Percentiles rank a stretch among this genome's conserved stretches.
Evolutionary conservation across 64 coral and sea anemone species (phyloP).

Genomic region (Montipora cactus): DNA sequence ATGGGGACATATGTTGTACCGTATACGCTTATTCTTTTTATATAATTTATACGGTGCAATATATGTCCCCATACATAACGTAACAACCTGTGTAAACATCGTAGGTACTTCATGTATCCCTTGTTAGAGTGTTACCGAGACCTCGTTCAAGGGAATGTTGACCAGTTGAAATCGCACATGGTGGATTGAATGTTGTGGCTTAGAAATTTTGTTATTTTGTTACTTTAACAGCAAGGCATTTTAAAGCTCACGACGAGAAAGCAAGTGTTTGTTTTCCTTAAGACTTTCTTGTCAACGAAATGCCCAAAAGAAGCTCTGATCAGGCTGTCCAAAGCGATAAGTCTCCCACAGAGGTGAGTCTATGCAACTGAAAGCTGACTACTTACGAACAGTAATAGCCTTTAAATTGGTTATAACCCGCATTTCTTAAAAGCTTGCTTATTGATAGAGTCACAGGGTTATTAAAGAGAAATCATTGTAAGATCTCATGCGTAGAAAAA

Average conservation of each 20-base stretch:
- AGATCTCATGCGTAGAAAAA: no score
- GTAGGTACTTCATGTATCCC: no score
- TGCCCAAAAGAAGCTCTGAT: not conserved
- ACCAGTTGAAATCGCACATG: constrained; percentile 70
- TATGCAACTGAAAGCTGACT: no score
- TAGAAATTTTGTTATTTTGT: not conserved
- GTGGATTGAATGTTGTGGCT: constrained; percentile 26
- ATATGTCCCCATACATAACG: no score
- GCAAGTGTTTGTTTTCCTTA: not conserved
- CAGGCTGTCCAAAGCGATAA: constrained; percentile 30
- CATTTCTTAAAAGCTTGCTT: no score
- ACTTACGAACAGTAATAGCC: no score
- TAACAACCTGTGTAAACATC: no score
- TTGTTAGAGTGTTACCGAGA: not conserved
- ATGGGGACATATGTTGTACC: no score
- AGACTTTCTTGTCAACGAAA: not conserved
- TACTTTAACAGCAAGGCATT: not conserved
- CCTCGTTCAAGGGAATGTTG: constrained; percentile 31
- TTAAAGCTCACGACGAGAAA: not conserved
- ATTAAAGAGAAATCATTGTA: no score
- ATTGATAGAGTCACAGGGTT: no score
- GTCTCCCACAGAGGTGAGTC: constrained; percentile 29
- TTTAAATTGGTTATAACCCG: no score
- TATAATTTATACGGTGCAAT: no score
- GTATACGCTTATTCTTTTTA: not conserved